Base-by-base conservation (phyloP, 2,888 invertebrate genomes). In the Drosophila aldrichi region DNA sequence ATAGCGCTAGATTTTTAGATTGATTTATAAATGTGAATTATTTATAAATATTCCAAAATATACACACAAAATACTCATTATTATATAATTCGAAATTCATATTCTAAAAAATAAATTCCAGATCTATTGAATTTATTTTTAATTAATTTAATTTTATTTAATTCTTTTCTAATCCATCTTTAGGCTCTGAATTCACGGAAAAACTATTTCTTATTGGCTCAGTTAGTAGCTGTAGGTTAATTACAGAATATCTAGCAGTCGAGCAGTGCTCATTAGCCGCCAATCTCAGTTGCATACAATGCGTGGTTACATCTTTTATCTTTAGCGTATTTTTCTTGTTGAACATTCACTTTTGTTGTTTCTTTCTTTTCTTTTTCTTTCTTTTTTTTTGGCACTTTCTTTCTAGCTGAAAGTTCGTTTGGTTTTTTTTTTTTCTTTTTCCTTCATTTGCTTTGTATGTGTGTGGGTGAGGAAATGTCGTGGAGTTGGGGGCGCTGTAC, bases 371-470 rank as follows among this genome's bases (percentile, higher is more conserved):
- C 12, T 7, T 29, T 29, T 8, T 8, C 8, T 22, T 22, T n/a
- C 10, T 32, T 56, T 48, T 51, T 41, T 79, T 82, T 81, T 84
- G 83, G 79, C 87, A 86, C 83, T 84, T 84, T 83, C 83, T 82
- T 83, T 82, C 64, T 72, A 81, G 71, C 83, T 72, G 81, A 83
- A 86, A 88, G 87, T 81, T 54, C 9, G 40, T 82, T 25, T 25
- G 25, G 73, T 2, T 38, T n/a, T 38, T n/a, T 40, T 7, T 71
- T 79, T 74, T 59, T n/a, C n/a, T 38, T n/a, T 40, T 7, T 71
- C 77, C 77, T 70, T 61, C 73, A 61, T 12, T n/a, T 10, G 2
- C 16, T 55, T 40, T 52, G 48, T 71, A 65, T 77, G 82, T 78
- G 69, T 74, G 86, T 77, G 73, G 66, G 77, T 70, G 82, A 81